phyloP scores from a whole-genome alignment of 2,113 vertebrate genomes.

The Neopipo cinnamomea region DNA sequence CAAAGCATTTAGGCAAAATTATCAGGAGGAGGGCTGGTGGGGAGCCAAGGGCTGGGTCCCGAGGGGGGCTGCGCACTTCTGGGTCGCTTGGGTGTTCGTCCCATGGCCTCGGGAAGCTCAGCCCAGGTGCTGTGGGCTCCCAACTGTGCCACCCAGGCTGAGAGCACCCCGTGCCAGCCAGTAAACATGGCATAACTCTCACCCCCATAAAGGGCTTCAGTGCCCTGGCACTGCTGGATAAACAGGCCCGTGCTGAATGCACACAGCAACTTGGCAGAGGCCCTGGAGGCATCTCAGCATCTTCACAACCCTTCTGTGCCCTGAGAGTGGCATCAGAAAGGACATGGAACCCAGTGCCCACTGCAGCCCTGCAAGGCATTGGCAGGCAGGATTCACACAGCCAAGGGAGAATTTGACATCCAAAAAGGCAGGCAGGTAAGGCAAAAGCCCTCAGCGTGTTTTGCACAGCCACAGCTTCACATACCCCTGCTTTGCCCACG shows the following conservation, averaged over 20 bases:
- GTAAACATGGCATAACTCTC: neutral
- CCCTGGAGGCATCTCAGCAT: neutral
- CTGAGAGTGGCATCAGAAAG: neutral
- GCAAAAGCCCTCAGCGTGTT: neutral
- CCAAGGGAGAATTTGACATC: neutral
- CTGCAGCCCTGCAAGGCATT: neutral
- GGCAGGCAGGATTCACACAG: neutral
- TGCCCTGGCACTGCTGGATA: neutral
- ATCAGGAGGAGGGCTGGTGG: constrained; percentile 16
- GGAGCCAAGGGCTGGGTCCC: neutral
- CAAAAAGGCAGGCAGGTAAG: neutral
- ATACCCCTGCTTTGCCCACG: neutral
- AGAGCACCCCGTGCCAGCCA: fast-evolving
- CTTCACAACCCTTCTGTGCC: neutral
- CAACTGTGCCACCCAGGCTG: neutral
- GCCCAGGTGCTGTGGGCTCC: neutral
- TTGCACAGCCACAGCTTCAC: neutral
- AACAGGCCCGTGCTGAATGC: neutral
- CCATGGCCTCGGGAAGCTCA: neutral
- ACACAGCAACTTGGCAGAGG: neutral
- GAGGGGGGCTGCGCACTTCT: fast-evolving
- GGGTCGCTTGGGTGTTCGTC: neutral
- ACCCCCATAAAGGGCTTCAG: neutral
- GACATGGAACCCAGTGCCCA: fast-evolving
- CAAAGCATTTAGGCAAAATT: constrained; percentile 7